Evolutionary conservation across 2,113 vertebrate genomes (phyloP), one percentile per base, ranked within the genome.

Genomic region (Catagonus wagneri): DNA sequence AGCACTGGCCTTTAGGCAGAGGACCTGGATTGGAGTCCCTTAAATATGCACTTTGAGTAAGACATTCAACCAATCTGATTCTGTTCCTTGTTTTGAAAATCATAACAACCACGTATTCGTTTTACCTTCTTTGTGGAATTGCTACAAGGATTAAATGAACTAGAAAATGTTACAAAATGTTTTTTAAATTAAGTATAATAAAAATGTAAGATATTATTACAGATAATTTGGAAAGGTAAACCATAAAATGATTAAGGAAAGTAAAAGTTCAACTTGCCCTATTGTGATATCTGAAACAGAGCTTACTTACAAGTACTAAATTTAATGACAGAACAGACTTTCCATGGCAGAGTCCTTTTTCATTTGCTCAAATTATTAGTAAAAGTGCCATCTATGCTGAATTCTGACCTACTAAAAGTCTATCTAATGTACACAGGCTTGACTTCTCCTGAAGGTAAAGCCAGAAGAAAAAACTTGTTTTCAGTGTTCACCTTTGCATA

Each of bases 281-380:
- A 6, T 89, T 92, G 27, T 29, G 11, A 65, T 72, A 90, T 65
- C 32, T 76, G 50, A 93, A 97, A 91, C 14, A 89, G 44, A 19
- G n/a, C 29, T 92, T 72, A 81, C 44, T 44, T 8, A 44, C 6
- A 92, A 80, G 36, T 50, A 89, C 69, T 92, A 90, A 81, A 65
- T 65, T 95, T 86, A 86, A 94, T 94, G 34, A 81, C 6, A 96
- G 44, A 36, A 83, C 65, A 96, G 72, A 68, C 60, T 89, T 92
- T 92, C 76, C 76, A 94, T 76, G 93, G 68, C 96, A 97, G 96
- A 98, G 96, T 96, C 52, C 92, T 97, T 95, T 93, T 36, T 32
- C 65, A 86, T 0, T 72, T 86, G 61, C 39, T 97, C 76, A 97
- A 96, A 96, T 44, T 91, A 92, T 39, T 74, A 79, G 7, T 44